Evolutionary conservation across 2,797 vertebrate genomes (phyloP).

Genomic region (Hyperoplus lanceolatus): DNA sequence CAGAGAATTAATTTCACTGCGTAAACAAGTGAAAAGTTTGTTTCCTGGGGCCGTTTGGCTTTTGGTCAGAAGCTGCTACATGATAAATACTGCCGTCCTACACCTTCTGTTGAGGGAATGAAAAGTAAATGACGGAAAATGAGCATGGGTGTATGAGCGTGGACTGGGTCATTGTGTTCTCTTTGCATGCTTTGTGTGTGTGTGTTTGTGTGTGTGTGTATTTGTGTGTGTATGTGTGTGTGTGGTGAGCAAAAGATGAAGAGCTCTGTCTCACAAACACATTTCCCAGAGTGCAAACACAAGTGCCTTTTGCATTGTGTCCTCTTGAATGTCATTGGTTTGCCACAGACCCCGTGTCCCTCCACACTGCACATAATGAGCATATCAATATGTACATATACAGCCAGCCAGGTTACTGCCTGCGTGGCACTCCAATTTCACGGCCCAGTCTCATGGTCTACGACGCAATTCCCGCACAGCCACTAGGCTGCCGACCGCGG

Average conservation of each 20-base stretch:
- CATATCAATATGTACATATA: slow-evolving; percentile 80
- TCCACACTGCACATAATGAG: slow-evolving; percentile 69
- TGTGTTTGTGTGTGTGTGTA: slow-evolving; percentile 20
- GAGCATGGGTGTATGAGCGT: slow-evolving; percentile 31
- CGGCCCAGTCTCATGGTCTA: slow-evolving; percentile 57
- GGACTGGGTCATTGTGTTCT: slow-evolving; percentile 29
- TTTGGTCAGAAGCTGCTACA: slow-evolving; percentile 51
- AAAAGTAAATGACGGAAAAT: slow-evolving; percentile 57
- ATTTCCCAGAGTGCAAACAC: slow-evolving; percentile 29
- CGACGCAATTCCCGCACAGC: slow-evolving; percentile 40
- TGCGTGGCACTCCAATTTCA: slow-evolving; percentile 72
- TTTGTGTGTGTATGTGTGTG: not conserved
- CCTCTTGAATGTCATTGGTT: slow-evolving; percentile 64
- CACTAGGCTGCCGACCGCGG: slow-evolving; percentile 29
- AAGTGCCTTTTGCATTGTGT: slow-evolving; percentile 49
- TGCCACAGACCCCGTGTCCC: slow-evolving; percentile 48
- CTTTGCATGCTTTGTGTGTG: slow-evolving; percentile 27
- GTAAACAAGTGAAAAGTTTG: slow-evolving; percentile 74
- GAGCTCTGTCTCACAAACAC: slow-evolving; percentile 8
- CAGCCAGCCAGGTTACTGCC: slow-evolving; percentile 72
- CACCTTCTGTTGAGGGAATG: slow-evolving; percentile 71
- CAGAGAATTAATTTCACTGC: slow-evolving; percentile 76
- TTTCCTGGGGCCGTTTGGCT: slow-evolving; percentile 70
- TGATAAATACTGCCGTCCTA: slow-evolving; percentile 77
- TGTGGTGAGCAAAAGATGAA: not conserved